These are phyloP conservation scores for Solen grandis DNA, from an alignment of 1,140 invertebrate genomes.

Conservation along the genomic window DNA sequence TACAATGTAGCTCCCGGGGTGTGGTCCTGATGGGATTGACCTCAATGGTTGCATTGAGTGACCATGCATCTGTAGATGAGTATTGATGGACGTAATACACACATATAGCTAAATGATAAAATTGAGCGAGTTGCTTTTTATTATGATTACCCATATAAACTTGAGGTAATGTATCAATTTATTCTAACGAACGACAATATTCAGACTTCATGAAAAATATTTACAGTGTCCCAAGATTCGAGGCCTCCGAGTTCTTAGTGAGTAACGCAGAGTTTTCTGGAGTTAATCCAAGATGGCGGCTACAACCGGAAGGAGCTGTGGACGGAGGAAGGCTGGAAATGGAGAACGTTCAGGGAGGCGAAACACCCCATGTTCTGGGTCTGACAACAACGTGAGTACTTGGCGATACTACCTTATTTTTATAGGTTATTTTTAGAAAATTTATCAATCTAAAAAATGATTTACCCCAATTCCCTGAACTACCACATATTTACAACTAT, in stretches of 20 bases:
- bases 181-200: neutral
- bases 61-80: neutral
- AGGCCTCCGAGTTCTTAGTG: slow-evolving; percentile 76
- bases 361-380: slow-evolving; percentile 80
- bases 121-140: too few species aligned
- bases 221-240: slow-evolving; percentile 77
- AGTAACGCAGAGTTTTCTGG: slow-evolving; percentile 78
- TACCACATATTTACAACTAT: neutral
- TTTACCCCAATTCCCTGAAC: neutral
- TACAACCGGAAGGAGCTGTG: slow-evolving; percentile 75
- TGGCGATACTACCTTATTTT: neutral
- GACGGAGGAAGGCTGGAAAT: slow-evolving; percentile 79
- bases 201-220: neutral
- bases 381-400: slow-evolving; percentile 74
- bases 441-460: neutral
- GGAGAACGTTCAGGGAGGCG: slow-evolving; percentile 74
- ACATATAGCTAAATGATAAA: neutral
- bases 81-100: neutral
- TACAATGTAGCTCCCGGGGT: too few species aligned
- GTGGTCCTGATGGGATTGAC: too few species aligned
- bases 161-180: neutral
- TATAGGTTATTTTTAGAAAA: neutral
- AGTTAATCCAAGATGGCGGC: slow-evolving; percentile 78
- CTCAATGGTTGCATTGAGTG: too few species aligned
- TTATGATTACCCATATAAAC: neutral